A percentile compares a stretch with the other conserved stretches of the same genome.
These are phyloP conservation scores for Leptestheria dahalacensis DNA, from an alignment of 1,140 invertebrate genomes.

Conservation along the genomic window DNA sequence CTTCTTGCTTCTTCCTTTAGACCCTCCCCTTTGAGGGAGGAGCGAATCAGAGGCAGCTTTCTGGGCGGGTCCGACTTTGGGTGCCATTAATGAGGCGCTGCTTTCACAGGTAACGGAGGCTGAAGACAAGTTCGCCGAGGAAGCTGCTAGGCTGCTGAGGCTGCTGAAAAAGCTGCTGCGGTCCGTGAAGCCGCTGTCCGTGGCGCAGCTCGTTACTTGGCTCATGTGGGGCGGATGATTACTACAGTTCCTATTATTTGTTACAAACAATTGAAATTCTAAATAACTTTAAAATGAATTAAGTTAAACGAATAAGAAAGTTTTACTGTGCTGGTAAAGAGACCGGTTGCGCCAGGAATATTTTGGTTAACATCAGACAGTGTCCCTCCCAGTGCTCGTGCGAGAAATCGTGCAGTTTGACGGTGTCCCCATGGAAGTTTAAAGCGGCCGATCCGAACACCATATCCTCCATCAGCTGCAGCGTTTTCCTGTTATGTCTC, in stretches of 20 bases:
- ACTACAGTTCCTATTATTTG: too few relatives aligned
- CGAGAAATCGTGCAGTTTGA: slow-evolving; percentile 42
- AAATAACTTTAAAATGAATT: not conserved
- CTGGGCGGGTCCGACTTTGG: not conserved
- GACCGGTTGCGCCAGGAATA: not conserved
- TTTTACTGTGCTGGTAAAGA: not conserved
- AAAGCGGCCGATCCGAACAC: slow-evolving; percentile 76
- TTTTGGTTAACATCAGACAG: not conserved
- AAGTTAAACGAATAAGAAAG: not conserved
- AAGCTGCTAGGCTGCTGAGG: not conserved
- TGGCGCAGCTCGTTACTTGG: not conserved
- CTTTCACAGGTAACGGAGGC: not conserved
- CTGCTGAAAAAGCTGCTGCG: slow-evolving; percentile 2
- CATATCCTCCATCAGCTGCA: slow-evolving; percentile 59
- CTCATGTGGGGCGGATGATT: too few relatives aligned
- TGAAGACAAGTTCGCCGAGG: not conserved
- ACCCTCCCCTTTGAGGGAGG: not conserved
- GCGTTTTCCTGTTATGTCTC: slow-evolving; percentile 22
- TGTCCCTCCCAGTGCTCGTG: not conserved
- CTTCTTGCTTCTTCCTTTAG: not conserved
- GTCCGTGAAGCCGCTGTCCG: slow-evolving; percentile 2
- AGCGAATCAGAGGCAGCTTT: slow-evolving; percentile 14
- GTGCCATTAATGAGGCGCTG: not conserved
- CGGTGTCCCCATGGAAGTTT: slow-evolving; percentile 63
- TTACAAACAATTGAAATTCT: too few relatives aligned